Base-by-base conservation (phyloP, 2,113 vertebrate genomes). In the Triplophysa siluroides region DNA sequence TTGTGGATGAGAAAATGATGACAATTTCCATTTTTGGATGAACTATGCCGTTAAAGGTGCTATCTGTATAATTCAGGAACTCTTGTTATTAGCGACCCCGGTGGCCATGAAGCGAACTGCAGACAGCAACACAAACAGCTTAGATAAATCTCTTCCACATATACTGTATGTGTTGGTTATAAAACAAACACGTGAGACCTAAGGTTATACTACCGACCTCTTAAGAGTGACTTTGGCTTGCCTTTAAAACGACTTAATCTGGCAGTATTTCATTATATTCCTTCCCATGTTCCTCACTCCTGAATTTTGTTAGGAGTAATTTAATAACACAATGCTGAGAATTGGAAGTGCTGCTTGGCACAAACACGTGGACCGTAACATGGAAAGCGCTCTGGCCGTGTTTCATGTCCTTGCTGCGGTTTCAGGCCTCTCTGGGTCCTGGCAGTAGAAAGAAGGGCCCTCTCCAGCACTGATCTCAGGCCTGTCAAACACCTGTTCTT, bases 401-500 rank as follows among this genome's bases (percentile, higher is more conserved):
- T 82, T 84, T 68, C 78, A 81, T 41, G 5, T 78, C 70, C 47
- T 52, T 43, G 29, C 67, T 70, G 78, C 69, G 69, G 75, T 74
- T 75, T 43, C 19, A 52, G 58, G 60, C 66, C 47, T 74, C 73
- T 80, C 69, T 68, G 52, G 14, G 66, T 78, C 43, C 76, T 83
- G 83, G 83, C 83, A 76, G 60, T 47, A 41, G 71, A 78, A 75
- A 29, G 68, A 29, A 45, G 52, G 58, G 52, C 21, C 41, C 64
- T 76, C 19, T 76, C 45, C 69, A 66, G 18, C 72, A 16, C 77
- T 64, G 79, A 77, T 65, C 78, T 72, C 72, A 73, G 75, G 43
- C 78, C 80, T 76, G 78, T 83, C 80, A 83, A 60, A 78, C 85
- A 86, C 83, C 85, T 86, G 85, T 69, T 83, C 72, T 47, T 68